Evolutionary conservation across 2,888 invertebrate species (phyloP), one percentile per base, ranked within the genome.

Genomic region (Sceliomorpha sp.): DNA sequence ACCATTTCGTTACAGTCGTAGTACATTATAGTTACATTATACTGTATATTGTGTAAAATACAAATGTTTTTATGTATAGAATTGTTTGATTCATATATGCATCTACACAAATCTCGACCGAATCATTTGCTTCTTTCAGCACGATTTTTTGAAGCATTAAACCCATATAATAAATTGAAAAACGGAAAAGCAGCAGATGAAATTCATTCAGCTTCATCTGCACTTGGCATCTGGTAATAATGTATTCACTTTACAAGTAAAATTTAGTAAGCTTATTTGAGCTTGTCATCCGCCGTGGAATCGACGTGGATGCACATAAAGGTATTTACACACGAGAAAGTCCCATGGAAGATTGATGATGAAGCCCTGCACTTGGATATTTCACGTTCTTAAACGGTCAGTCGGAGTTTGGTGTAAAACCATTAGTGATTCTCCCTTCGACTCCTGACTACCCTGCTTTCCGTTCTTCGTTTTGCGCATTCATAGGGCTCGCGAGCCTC

Each of bases 271-370:
- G 39, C 63, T 29, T 60, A 24, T 67, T 55, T 50, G 42, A 72
- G 53, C 51, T 42, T 56, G 68, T 63, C 62, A 55, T 69, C 62
- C 42, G 53, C 55, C 70, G 24, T 48, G 36, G 59, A 74, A 72
- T 66, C 44, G 44, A 60, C 48, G 66, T 45, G 45, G 66, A 56
- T 40, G 58, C 45, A 51, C 69, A 27, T 5, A 74, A 76, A 72
- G 72, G 72, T 86, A 83, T 86, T 86, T 83, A 85, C 82, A 83
- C 79, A 77, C 72, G 80, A 74, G 76, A 72, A 79, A 76, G 77
- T 83, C 79, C 75, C 69, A 75, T 70, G 73, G 77, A 79, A 85
- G 83, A 85, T 85, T 78, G 79, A 84, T 85, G 82, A 81, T 79
- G 73, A 20, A 20, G 20, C 20, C 20, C 78, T 20, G 56, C 48